Evolutionary conservation across 53 echinoderm and acorn worm genomes (phyloP), one percentile per base, ranked within the genome.

Genomic region (Henricia sp.): DNA sequence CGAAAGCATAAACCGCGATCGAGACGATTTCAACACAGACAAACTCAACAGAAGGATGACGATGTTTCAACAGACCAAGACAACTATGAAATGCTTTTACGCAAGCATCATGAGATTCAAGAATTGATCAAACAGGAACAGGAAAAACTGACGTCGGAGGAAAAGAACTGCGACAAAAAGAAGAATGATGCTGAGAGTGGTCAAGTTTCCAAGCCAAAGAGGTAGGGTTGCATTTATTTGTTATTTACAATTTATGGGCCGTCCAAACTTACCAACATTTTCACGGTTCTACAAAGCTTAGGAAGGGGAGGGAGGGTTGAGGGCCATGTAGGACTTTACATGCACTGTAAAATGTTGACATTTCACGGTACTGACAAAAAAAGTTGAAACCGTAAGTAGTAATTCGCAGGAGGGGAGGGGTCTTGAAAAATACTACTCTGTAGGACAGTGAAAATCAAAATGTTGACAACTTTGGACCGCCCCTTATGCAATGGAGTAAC

Each of bases 61-160:
- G 23, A 28, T 6, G 50, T 34, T 3, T 20, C 70, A 2, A 75
- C 76, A 6, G 70, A 71, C 3, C 77, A 40, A n/a, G 90, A 90
- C n/a, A 78, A 85, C 30, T 95, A 86, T 77, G 91, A 95, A 50
- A 69, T 77, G 4, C 91, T 95, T 0, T 82, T 95, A 13, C 76
- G 82, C 48, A 84, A 91, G 21, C 89, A 93, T 52, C 86, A 88
- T 28, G 84, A 75, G 39, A 82, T 95, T 2, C 91, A 91, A 59
- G 82, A 84, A 42, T 62, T 84, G 21, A 89, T 93, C 41, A 77
- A 71, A 52, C 74, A 80, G 39, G 93, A 88, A 37, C 64, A 93
- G 52, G 83, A 88, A 50, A 69, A 86, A 3, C 68, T 85, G 10
- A 30, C 82, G 19, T 29, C 51, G 12, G 26, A 19, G 71, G 60